Evolutionary conservation across 2,113 vertebrate genomes (phyloP).

Genomic region (Rattus rattus): DNA sequence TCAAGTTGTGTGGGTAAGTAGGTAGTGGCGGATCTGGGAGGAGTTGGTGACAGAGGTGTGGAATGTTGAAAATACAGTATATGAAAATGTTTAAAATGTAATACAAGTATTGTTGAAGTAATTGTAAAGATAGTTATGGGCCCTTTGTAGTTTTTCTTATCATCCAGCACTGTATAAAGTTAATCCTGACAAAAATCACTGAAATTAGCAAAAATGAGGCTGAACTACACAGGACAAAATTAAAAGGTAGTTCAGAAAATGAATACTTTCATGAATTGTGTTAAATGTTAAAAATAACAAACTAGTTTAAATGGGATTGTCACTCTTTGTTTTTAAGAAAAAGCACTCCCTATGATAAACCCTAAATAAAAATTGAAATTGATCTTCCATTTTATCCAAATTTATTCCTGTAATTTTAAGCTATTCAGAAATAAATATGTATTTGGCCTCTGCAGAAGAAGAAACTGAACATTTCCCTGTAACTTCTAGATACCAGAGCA

Average conservation of each 20-base stretch:
- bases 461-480: neutral
- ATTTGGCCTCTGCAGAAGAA: neutral
- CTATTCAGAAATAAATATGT: neutral
- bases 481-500: neutral
- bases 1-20: neutral
- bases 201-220: neutral
- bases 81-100: neutral
- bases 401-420: neutral
- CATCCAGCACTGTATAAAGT: neutral
- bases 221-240: neutral
- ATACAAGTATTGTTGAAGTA: neutral
- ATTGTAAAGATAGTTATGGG: neutral
- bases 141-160: neutral
- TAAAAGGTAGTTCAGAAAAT: neutral
- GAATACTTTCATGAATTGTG: neutral
- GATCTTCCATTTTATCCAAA: neutral
- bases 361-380: neutral
- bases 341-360: neutral
- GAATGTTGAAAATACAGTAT: no score
- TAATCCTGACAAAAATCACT: neutral
- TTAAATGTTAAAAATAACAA: neutral
- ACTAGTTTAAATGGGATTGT: neutral
- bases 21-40: neutral
- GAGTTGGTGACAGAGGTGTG: neutral
- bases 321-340: conserved; percentile 7